These are phyloP conservation scores for Ariolimax columbianus DNA, from an alignment of 2,888 invertebrate genomes.

Conservation along the genomic window DNA sequence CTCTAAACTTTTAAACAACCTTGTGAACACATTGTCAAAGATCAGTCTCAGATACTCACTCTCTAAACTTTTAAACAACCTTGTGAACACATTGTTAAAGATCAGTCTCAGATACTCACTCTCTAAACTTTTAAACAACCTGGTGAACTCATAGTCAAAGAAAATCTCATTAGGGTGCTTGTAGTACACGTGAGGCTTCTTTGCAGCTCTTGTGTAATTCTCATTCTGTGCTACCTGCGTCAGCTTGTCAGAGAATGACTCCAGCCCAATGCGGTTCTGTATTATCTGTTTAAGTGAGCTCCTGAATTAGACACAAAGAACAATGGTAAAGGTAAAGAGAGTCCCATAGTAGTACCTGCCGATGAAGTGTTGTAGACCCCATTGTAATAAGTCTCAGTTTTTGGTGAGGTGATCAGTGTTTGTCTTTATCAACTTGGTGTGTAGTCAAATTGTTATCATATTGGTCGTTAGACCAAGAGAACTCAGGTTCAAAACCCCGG, in stretches of 20 bases:
- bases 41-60: constrained; percentile 58
- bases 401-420: no score
- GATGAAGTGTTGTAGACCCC: no score
- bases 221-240: constrained; percentile 92
- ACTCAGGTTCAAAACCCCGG: no score
- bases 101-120: constrained; percentile 66
- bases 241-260: constrained; percentile 91
- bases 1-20: no score
- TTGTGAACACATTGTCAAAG: no score
- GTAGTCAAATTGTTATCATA: no score
- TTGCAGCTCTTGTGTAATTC: constrained; percentile 92
- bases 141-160: constrained; percentile 96
- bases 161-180: constrained; percentile 88
- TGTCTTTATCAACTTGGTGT: no score
- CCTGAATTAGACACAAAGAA: constrained; percentile 64
- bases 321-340: neutral
- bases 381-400: no score
- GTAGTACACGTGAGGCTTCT: constrained; percentile 92
- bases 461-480: no score
- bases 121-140: constrained; percentile 86
- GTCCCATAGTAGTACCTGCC: no score
- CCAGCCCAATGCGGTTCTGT: constrained; percentile 91
- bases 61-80: constrained; percentile 86
- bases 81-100: constrained; percentile 96
- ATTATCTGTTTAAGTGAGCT: constrained; percentile 90